Evolutionary conservation across 2,888 invertebrate genomes (phyloP), one percentile per base, ranked within the genome.

Genomic region (Cheiracanthium punctorium): DNA sequence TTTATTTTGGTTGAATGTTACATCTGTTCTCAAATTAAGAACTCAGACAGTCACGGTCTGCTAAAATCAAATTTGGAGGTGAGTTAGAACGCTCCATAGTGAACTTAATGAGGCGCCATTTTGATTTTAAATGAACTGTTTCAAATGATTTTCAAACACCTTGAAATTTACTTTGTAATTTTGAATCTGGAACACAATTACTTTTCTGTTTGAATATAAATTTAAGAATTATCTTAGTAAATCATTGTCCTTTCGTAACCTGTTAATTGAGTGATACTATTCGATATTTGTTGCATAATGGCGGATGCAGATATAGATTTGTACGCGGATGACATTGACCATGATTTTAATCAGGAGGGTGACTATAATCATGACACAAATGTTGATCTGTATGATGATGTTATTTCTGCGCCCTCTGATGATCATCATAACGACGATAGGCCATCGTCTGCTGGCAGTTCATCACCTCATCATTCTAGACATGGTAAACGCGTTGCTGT

Each of bases 311-410:
- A 98, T 94, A 97, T 98, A 93, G 98, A 98, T 95, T 94, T 98
- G 91, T 98, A 98, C 93, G 97, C 96, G 90, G 98, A 98, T 92
- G 97, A 98, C 94, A 95, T 98, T 92, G 98, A 97, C 93, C 96
- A 96, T 91, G 97, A 97, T 93, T 98, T 98, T 93, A 95, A 94
- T 90, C 95, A 95, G 91, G 92, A 92, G 81, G 90, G 90, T 67
- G 92, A 92, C 43, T 92, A 96, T 90, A 96, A 96, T 91, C 95
- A 95, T 89, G 96, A 95, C 88, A 76, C 82, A 90, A 96, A 96
- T 90, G 97, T 96, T 88, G 98, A 98, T 93, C 94, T 98, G 80
- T 98, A 98, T 92, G 97, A 98, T 93, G 98, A 98, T 93, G 98
- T 98, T 90, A 96, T 98, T 90, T 95, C 97, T 76, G 95, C 96